phyloP scores from a whole-genome alignment of 2,888 invertebrate genomes.

The Acronicta alni region DNA sequence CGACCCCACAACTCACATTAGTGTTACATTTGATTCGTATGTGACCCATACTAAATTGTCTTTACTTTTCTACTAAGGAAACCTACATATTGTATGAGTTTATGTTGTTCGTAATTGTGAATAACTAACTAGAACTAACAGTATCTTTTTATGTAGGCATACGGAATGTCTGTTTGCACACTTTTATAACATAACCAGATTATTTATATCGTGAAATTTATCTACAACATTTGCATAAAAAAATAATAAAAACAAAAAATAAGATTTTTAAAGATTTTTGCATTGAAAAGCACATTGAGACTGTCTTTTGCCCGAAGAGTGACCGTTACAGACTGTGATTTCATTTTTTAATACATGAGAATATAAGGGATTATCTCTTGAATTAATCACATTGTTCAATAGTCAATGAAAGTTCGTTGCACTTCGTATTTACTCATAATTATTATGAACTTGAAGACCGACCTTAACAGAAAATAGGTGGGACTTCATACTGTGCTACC shows the following conservation, averaged over 20 bases:
- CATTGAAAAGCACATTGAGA: too few relatives aligned
- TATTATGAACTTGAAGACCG: neutral
- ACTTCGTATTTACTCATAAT: neutral
- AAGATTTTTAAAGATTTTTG: too few relatives aligned
- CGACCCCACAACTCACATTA: conserved; percentile 74
- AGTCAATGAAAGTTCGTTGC: neutral
- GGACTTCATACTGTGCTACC: conserved; percentile 18
- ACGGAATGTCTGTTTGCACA: too few relatives aligned
- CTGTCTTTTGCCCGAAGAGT: neutral
- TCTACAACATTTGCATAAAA: too few relatives aligned
- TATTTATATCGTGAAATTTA: too few relatives aligned
- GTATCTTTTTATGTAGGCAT: too few relatives aligned
- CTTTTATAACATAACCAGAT: too few relatives aligned
- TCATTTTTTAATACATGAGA: too few relatives aligned
- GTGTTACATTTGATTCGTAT: conserved; percentile 86
- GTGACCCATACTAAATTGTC: conserved; percentile 67
- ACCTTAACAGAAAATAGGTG: conserved; percentile 1
- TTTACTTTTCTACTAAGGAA: conserved; percentile 55
- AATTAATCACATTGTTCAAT: too few relatives aligned
- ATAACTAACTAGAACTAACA: too few relatives aligned
- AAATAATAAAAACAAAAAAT: too few relatives aligned
- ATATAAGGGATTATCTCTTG: neutral
- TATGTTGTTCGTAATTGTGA: too few relatives aligned
- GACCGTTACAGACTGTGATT: neutral
- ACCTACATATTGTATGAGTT: neutral